Evolutionary conservation across 2,797 vertebrate genomes (phyloP), one percentile per base, ranked within the genome.

Genomic region (Ataeniobius toweri): DNA sequence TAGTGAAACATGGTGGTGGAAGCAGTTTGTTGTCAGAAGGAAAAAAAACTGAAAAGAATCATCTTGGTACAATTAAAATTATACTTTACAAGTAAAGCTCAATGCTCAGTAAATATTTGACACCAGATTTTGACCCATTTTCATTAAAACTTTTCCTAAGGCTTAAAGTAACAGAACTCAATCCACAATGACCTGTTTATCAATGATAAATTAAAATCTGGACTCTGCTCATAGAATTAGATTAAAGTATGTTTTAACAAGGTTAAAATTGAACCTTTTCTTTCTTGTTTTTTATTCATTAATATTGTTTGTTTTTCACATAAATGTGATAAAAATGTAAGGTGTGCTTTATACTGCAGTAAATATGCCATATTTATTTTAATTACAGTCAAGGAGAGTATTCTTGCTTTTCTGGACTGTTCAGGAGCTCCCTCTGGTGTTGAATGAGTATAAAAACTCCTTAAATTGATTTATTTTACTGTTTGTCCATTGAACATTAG

Each of bases 371-470:
- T 44, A 6, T 68, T 26, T 75, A 26, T 58, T 63, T 77, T 31
- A 69, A 56, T 36, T 41, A 16, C 61, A 26, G 55, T 51, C 3
- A 41, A 80, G 28, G 50, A 50, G 51, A 0, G 18, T 55, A 16
- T 55, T 48, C 6, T 56, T 63, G 39, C 71, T 65, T 61, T 18
- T 75, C 46, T 36, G 65, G 24, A 48, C 44, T 85, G 26, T 50
- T 36, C 13, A 36, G 61, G 79, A 81, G 89, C 92, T 85, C 93
- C 92, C 90, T 90, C 93, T 92, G 58, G 86, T 90, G 94, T 55
- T 41, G 2, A 26, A 82, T 14, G 16, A 71, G 31, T 9, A 58
- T 73, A 14, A 73, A 41, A 76, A 70, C 61, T 24, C 31, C n/a
- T 65, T 73, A 1, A 28, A 2, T 8, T 18, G 39, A 1, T 39